Percentiles rank a stretch among this genome's conserved stretches.
phyloP scores from a whole-genome alignment of 2,797 vertebrate species.

The Lates japonicus region DNA sequence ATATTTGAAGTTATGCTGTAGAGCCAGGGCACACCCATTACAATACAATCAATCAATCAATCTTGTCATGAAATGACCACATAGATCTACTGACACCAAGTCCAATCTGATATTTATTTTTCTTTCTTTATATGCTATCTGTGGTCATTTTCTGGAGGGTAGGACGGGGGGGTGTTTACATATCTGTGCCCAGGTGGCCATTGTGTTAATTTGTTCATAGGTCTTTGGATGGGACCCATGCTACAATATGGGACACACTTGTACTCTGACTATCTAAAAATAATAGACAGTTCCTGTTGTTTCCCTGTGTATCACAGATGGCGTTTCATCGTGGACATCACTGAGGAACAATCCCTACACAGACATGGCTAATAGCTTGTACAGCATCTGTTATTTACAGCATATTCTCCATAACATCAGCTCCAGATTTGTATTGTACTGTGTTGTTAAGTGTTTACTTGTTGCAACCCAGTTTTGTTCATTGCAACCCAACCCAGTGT shows the following conservation, averaged over 20 bases:
- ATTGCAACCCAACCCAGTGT: constrained; percentile 17
- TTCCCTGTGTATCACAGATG: constrained; percentile 28
- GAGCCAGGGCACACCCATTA: neutral
- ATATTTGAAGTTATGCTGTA: neutral
- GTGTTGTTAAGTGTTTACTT: constrained; percentile 54
- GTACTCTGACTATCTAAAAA: constrained; percentile 13
- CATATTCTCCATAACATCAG: constrained; percentile 38
- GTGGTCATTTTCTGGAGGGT: neutral
- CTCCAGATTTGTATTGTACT: constrained; percentile 45
- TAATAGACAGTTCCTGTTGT: constrained; percentile 1
- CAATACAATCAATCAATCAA: too few relatives aligned
- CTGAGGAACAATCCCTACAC: constrained; percentile 39
- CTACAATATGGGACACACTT: constrained; percentile 10
- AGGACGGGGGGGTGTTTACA: neutral
- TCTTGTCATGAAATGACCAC: neutral
- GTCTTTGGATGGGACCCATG: neutral
- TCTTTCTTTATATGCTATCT: neutral
- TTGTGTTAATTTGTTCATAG: constrained; percentile 4
- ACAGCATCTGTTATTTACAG: constrained; percentile 53
- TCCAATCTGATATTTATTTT: neutral
- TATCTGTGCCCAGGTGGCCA: neutral
- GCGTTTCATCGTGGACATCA: constrained; percentile 26
- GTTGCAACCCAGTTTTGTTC: constrained; percentile 43
- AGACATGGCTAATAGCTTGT: constrained; percentile 30
- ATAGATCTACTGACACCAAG: neutral